Percentiles rank a stretch among this genome's conserved stretches.
Evolutionary conservation across 2,113 vertebrate genomes (phyloP).

Genomic region (Natator depressus): DNA sequence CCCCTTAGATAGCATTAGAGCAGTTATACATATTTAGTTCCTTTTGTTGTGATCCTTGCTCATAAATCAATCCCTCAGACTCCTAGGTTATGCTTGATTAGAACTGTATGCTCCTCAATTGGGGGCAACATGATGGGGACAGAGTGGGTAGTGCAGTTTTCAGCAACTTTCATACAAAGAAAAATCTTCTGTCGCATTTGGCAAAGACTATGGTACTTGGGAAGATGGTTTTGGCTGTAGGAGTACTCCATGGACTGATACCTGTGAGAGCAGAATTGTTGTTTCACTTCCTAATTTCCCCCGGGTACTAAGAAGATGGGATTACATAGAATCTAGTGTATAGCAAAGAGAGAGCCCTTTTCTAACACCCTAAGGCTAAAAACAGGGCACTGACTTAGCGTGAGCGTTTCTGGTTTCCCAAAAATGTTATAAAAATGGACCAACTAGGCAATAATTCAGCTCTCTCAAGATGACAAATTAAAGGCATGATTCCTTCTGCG

Average conservation of each 20-base stretch:
- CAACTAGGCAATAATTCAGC: background rate
- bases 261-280: background rate
- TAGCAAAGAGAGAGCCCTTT: background rate
- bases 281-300: background rate
- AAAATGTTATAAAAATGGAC: background rate
- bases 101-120: background rate
- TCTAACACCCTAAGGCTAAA: background rate
- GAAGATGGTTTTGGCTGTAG: background rate
- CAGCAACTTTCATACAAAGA: background rate
- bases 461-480: background rate
- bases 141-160: background rate
- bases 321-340: background rate
- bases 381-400: background rate
- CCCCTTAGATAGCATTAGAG: background rate
- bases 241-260: background rate
- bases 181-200: background rate
- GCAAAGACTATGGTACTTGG: rapidly evolving
- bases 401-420: background rate
- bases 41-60: background rate
- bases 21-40: background rate
- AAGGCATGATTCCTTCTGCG: background rate
- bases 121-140: background rate
- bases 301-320: background rate
- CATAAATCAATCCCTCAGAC: background rate
- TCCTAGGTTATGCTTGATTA: background rate